Evolutionary conservation across 1,140 invertebrate species (phyloP).

Genomic region (Liolophura sinensis): DNA sequence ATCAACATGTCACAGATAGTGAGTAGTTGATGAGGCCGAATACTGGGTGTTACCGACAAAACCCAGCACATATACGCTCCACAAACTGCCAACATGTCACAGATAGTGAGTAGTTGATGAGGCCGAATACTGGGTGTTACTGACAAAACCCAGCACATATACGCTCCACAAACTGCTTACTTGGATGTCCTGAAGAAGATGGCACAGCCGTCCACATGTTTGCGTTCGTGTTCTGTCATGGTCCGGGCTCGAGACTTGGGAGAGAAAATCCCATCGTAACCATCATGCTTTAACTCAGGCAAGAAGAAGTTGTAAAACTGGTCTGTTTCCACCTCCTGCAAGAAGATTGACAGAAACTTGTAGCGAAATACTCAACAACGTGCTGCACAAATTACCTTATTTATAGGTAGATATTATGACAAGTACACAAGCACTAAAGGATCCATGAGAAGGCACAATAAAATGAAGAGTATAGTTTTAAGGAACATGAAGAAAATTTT

Average conservation of each 20-base stretch:
- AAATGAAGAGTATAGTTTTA: too few relatives aligned
- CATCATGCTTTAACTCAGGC: constrained; percentile 89
- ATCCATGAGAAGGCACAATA: too few relatives aligned
- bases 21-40: too few relatives aligned
- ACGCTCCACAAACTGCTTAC: constrained; percentile 66
- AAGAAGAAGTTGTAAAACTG: constrained; percentile 98
- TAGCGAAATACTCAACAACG: too few relatives aligned
- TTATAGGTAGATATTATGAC: neutral
- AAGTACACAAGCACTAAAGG: too few relatives aligned
- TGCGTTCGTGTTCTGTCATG: constrained; percentile 94
- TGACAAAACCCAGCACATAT: too few relatives aligned
- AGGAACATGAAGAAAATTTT: too few relatives aligned
- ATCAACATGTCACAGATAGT: too few relatives aligned
- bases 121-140: too few relatives aligned
- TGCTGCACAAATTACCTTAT: neutral
- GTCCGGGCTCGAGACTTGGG: constrained; percentile 98
- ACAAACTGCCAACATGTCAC: constrained; percentile 80
- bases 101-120: too few relatives aligned
- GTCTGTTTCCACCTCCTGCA: constrained; percentile 97
- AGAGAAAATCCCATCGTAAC: constrained; percentile 98
- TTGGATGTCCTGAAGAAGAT: constrained; percentile 93
- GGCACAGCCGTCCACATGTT: constrained; percentile 98
- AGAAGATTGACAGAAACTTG: constrained; percentile 12
- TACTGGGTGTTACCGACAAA: too few relatives aligned
- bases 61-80: neutral